Conservation (phyloP, 2,113 vertebrate genomes). For the Herpailurus yagouaroundi region DNA sequence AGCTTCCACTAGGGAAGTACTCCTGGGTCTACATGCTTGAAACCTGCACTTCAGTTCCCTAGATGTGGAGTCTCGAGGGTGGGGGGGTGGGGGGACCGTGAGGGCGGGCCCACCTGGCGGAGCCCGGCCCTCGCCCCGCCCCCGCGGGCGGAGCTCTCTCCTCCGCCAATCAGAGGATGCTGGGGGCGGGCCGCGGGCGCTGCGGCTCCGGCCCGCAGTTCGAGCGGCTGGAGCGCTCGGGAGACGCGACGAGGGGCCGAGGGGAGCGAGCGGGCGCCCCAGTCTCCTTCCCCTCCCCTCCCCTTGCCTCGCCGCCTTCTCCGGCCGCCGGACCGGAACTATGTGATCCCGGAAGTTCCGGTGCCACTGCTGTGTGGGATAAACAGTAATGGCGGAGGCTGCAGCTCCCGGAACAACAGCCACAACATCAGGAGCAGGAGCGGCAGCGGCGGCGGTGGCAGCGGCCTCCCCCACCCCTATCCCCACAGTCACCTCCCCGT, state of each 20-base stretch:
- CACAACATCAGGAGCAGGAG: conserved; percentile 79
- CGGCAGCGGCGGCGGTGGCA: conserved; percentile 76
- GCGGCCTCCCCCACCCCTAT: conserved; percentile 76
- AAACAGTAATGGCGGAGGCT: conserved; percentile 90
- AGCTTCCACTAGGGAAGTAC: too few relatives aligned
- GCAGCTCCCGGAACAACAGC: conserved; percentile 85
- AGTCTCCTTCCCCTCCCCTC: neutral
- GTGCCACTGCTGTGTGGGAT: conserved; percentile 85
- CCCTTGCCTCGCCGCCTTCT: neutral
- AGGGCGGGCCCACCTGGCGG: neutral
- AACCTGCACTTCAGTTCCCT: fast-evolving
- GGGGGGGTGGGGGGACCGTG: fast-evolving
- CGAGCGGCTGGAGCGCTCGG: neutral
- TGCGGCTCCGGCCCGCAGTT: neutral
- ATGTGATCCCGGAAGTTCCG: conserved; percentile 88
- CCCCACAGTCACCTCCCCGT: conserved; percentile 68
- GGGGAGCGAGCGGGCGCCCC: neutral
- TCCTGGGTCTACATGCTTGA: fast-evolving
- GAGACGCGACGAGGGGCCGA: neutral
- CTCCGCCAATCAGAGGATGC: conserved; percentile 56
- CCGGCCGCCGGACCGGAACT: conserved; percentile 82
- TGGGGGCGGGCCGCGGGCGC: neutral
- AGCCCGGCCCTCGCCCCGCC: neutral
- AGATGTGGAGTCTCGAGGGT: neutral
- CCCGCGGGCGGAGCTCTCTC: fast-evolving